Base-by-base conservation (phyloP, 2,797 vertebrate genomes). In the Lepus oiostolus region DNA sequence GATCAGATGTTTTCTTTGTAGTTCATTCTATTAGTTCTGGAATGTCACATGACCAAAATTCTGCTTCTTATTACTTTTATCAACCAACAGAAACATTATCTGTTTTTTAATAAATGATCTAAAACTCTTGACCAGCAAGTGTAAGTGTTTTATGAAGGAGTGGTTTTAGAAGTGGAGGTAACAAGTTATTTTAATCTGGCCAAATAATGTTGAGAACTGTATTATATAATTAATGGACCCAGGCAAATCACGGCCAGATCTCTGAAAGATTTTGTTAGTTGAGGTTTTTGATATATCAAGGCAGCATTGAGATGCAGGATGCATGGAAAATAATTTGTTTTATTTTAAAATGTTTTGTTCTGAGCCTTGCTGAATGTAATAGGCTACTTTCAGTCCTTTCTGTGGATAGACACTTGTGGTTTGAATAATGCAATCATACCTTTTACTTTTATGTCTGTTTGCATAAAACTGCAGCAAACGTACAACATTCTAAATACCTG, bases 11-110 rank as follows among this genome's bases (percentile, higher is more conserved):
- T 38, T 42, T 82, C 50, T 90, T 71, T 54, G 13, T 81, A 86
- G 30, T 80, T 83, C 62, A 19, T 2, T 92, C 3, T 60, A 0
- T 87, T 52, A 35, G 11, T 62, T 89, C 26, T 35, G 75, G 90
- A 94, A 88, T 62, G 90, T 82, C 58, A 88, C 38, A 81, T 68
- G 89, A 58, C 89, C 70, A 35, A 26, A 28, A 35, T 82, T 88
- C 24, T 60, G 3, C 26, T 3, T n/a, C 6, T 81, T 77, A 4
- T 82, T 62, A 74, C 68, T 85, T 19, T 28, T 38, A 79, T 35
- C 52, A 71, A 21, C 63, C 71, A 52, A 47, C 5, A 21, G 82
- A 87, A 32, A 38, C 14, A 76, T 52, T 83, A 24, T 68, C 75
- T 75, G 14, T 67, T 95, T 47, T n/a, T 54, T 28, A 62, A 60